Evolutionary conservation across 2,113 vertebrate species (phyloP).

Genomic region (Syrmaticus mikado): DNA sequence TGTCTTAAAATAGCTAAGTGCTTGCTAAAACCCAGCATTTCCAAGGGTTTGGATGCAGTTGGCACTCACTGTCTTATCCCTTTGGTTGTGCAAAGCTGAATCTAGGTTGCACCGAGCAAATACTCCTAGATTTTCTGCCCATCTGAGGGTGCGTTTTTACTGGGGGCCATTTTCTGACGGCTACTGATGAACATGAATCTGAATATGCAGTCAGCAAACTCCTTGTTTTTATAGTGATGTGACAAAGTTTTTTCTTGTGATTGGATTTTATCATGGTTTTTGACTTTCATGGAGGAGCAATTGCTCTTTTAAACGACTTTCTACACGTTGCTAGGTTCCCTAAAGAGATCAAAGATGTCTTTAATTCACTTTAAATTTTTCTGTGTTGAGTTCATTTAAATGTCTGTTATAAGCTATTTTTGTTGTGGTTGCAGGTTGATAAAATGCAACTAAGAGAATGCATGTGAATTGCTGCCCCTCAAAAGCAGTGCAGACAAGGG

Average conservation of each 20-base stretch:
- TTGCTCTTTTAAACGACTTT: conserved; percentile 63
- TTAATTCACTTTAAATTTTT: conserved; percentile 59
- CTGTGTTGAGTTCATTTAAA: conserved; percentile 42
- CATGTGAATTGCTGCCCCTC: conserved; percentile 53
- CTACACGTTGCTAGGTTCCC: conserved; percentile 18
- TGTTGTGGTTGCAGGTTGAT: conserved; percentile 50
- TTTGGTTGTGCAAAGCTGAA: not conserved
- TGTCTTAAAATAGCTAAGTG: not conserved
- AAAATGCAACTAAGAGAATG: conserved; percentile 38
- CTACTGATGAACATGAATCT: not conserved
- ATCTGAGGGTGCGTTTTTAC: conserved; percentile 12
- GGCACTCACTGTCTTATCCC: not conserved
- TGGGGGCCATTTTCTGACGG: conserved; percentile 26
- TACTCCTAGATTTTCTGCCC: not conserved
- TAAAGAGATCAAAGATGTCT: conserved; percentile 36
- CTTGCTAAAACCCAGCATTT: not conserved
- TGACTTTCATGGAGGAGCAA: conserved; percentile 33
- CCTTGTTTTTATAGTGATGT: conserved; percentile 49
- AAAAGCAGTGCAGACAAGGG: conserved; percentile 32
- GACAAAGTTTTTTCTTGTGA: conserved; percentile 18
- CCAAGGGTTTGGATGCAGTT: not conserved
- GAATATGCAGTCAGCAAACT: not conserved
- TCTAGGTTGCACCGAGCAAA: not conserved
- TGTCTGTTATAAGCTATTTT: conserved; percentile 69
- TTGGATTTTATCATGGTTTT: conserved; percentile 57